phyloP scores from a whole-genome alignment of 2,888 invertebrate genomes.

The Cerastis rubricosa region DNA sequence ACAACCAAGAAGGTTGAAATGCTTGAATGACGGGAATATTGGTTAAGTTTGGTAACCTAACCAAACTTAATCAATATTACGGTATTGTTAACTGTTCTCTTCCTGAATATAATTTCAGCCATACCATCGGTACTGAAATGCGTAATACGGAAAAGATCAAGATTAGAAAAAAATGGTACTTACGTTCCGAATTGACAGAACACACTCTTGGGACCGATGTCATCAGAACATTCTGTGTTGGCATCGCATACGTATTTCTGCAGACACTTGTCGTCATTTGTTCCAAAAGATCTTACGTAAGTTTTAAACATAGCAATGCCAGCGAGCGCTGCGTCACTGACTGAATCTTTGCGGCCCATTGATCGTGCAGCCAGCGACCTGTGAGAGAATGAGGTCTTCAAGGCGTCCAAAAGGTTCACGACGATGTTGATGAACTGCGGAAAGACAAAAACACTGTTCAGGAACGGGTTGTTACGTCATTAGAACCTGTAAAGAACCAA shows the following conservation, averaged over 20 bases:
- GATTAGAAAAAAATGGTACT: slow-evolving; percentile 83
- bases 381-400: slow-evolving; percentile 98
- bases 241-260: slow-evolving; percentile 97
- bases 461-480: not conserved
- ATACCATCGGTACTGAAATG: not conserved
- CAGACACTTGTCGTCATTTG: slow-evolving; percentile 95
- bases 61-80: not conserved
- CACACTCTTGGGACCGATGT: slow-evolving; percentile 95
- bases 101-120: not conserved
- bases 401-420: slow-evolving; percentile 96
- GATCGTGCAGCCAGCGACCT: slow-evolving; percentile 96
- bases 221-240: slow-evolving; percentile 95
- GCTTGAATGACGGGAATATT: not conserved
- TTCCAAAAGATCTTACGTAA: slow-evolving; percentile 95
- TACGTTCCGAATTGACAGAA: slow-evolving; percentile 98
- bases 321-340: slow-evolving; percentile 97
- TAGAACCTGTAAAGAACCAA: slow-evolving; percentile 28
- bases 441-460: slow-evolving; percentile 30
- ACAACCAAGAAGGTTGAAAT: slow-evolving; percentile 18
- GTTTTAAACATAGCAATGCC: slow-evolving; percentile 97
- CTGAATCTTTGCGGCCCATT: slow-evolving; percentile 96
- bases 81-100: not conserved
- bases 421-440: slow-evolving; percentile 97
- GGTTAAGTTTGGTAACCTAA: no score
- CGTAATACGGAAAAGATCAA: not conserved